Evolutionary conservation across 1,140 invertebrate species (phyloP), one percentile per base, ranked within the genome.

Genomic region (Microplitis demolitor): DNA sequence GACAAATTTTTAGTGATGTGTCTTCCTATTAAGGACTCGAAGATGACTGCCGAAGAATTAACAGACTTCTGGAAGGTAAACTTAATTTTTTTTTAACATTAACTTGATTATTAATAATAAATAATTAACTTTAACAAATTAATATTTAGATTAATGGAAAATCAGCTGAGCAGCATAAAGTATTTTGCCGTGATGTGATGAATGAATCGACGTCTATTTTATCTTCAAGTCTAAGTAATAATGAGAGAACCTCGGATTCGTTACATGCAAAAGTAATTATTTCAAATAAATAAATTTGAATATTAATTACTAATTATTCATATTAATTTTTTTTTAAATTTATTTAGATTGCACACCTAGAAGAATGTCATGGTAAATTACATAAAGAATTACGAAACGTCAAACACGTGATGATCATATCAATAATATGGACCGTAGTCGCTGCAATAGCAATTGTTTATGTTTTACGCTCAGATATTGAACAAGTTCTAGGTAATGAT

Each of bases 1-100:
- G 92, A 93, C 79, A 92, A 92, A 83, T 94, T 94, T 84, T 86
- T 93, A 50, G 87, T 94, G 33, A 91, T 93, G 89, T 90, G 90
- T 77, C 88, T 91, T 78, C 86, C 89, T 14, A 78, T 92, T 16
- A 88, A 89, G 9, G 81, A 87, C 66, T 78, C 82, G 8, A 85
- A 88, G 68, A 76, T 87, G 54, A 81, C 85, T 11, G 72, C 81
- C 56, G 79, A 86, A 64, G 89, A 91, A 78, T 78, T 91, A 51
- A 72, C 82, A 16, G 88, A 91, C 61, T 80, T 93, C 34, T 93
- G 91, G 91, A 92, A 91, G 88, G 90, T 91, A 87, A 76, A 58
- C 63, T 31, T 54, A 33, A 67, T 51, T 50, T 56, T 54, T 14
- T 69, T 58, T 71, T 31, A 14, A 9, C 74, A 68, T 60, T 74